These are phyloP conservation scores for Boloria euphrosyne DNA, from an alignment of 2,888 invertebrate species.

Conservation along the genomic window DNA sequence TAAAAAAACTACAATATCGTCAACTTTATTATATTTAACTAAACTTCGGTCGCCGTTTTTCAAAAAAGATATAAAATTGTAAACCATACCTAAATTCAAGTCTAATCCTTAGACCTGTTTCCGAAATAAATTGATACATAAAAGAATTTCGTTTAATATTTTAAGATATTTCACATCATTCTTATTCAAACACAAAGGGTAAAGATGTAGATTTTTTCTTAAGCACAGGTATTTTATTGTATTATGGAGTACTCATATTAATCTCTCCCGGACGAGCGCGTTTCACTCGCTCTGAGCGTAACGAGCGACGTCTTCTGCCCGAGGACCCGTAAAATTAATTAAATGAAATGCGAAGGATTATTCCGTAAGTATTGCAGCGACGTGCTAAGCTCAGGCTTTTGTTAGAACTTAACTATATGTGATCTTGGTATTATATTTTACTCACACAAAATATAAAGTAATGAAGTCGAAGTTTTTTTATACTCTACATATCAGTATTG, in stretches of 20 bases:
- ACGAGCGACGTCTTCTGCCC: constrained; percentile 50
- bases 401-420: constrained; percentile 29
- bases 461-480: too few species aligned
- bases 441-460: neutral
- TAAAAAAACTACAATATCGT: too few species aligned
- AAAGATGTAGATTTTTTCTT: constrained; percentile 5
- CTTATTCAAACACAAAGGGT: constrained; percentile 10
- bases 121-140: too few species aligned
- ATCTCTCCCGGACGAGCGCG: constrained; percentile 19
- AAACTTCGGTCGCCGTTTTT: too few species aligned
- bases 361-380: constrained; percentile 50
- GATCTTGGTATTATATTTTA: constrained; percentile 2
- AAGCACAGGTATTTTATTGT: constrained; percentile 16
- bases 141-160: too few species aligned
- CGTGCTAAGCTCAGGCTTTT: constrained; percentile 41
- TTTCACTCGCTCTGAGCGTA: constrained; percentile 34
- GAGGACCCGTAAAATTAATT: constrained; percentile 62
- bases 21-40: too few species aligned
- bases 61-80: too few species aligned
- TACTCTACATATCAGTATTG: too few species aligned
- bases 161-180: neutral
- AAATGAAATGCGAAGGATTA: constrained; percentile 59
- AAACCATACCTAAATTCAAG: too few species aligned
- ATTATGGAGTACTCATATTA: constrained; percentile 17
- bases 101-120: too few species aligned